Conservation (phyloP, 2,797 vertebrate genomes). For the Gymnocypris eckloni region DNA sequence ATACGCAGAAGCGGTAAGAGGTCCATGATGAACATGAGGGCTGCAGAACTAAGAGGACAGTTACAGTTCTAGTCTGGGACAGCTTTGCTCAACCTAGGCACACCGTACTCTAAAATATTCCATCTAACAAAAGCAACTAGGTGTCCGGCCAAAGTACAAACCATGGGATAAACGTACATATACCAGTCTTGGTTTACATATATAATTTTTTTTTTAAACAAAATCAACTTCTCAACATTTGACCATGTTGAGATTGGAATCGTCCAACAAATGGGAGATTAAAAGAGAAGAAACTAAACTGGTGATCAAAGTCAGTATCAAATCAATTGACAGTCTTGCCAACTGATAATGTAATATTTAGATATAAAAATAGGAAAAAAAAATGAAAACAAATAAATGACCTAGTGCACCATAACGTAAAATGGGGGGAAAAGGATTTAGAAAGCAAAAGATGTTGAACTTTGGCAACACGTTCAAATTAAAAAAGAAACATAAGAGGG, state of each 20-base stretch:
- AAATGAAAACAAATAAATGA: not conserved
- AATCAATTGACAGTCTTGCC: not conserved
- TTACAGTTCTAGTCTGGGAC: conserved; percentile 42
- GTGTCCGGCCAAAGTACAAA: conserved; percentile 41
- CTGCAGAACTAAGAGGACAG: conserved; percentile 58
- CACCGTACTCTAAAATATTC: conserved; percentile 25
- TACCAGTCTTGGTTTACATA: not conserved
- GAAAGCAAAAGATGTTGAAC: not conserved
- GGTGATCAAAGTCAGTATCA: not conserved
- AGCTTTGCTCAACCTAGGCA: conserved; percentile 43
- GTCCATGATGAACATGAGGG: conserved; percentile 53
- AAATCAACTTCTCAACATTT: not conserved
- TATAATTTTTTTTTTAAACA: too few species aligned
- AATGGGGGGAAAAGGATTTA: not conserved
- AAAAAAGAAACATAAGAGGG: not conserved
- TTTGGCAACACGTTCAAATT: not conserved
- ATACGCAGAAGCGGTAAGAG: conserved; percentile 38
- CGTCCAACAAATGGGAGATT: not conserved
- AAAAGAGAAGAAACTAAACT: not conserved
- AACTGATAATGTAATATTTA: not conserved
- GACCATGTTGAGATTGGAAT: not conserved
- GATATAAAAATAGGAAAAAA: not conserved
- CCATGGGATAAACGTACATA: not conserved
- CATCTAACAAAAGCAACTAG: conserved; percentile 58
- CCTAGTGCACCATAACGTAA: not conserved